Evolutionary conservation across 2,113 vertebrate species (phyloP).

Genomic region (Eublepharis macularius): DNA sequence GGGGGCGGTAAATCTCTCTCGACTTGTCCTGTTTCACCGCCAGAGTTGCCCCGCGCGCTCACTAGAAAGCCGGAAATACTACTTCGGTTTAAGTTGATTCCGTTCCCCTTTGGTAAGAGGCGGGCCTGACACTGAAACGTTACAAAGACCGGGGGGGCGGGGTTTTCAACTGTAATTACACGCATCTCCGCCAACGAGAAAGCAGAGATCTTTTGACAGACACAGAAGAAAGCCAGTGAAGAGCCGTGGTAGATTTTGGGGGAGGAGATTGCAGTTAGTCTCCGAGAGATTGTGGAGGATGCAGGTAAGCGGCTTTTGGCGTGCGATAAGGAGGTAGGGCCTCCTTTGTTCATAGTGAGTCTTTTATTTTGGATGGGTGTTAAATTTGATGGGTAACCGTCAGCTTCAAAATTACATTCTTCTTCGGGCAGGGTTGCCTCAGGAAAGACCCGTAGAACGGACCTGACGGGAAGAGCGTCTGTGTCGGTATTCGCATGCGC

Average conservation of each 20-base stretch:
- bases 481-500: background rate
- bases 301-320: background rate
- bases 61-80: background rate
- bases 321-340: too few species aligned
- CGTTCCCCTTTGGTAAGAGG: background rate
- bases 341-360: background rate
- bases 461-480: background rate
- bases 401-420: too few species aligned
- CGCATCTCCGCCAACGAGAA: background rate
- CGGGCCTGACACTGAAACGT: background rate
- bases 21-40: background rate
- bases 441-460: background rate
- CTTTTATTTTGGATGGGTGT: too few species aligned
- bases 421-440: too few species aligned
- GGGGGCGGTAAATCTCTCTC: too few species aligned
- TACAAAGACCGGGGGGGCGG: background rate
- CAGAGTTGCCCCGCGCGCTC: background rate
- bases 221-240: background rate
- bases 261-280: background rate
- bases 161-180: background rate
- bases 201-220: background rate
- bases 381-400: background rate
- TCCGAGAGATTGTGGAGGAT: background rate
- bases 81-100: too few species aligned
- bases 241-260: background rate